These are phyloP conservation scores for Morinoia aosen DNA, from an alignment of 2,888 invertebrate genomes.

Conservation along the genomic window DNA sequence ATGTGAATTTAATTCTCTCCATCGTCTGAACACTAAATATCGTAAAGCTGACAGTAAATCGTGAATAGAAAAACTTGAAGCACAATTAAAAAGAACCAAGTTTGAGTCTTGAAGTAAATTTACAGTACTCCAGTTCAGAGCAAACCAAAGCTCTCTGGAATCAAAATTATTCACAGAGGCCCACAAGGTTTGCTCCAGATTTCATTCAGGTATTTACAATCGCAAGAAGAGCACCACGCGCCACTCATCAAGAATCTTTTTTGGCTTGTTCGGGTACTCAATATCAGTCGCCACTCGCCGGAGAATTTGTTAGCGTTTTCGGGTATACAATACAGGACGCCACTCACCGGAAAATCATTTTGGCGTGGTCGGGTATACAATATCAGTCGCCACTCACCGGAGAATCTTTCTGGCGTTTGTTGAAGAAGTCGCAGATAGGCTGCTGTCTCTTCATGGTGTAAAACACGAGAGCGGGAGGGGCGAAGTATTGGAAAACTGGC, in stretches of 20 bases:
- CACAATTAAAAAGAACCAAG: neutral
- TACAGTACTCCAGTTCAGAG: neutral
- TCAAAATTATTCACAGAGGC: no score
- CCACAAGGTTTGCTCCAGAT: neutral
- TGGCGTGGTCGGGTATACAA: neutral
- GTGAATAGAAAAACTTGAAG: neutral
- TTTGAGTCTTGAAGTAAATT: neutral
- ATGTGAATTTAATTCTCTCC: no score
- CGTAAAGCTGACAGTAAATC: no score
- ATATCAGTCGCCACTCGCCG: neutral
- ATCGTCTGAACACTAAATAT: no score
- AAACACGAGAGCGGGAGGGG: constrained; percentile 30
- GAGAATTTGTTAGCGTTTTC: neutral
- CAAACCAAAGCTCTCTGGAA: neutral
- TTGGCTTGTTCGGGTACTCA: neutral
- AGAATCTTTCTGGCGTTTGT: constrained; percentile 22
- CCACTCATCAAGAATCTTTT: neutral
- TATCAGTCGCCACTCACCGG: neutral
- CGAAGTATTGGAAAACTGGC: constrained; percentile 44
- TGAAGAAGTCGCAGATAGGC: constrained; percentile 42
- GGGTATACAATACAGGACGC: neutral
- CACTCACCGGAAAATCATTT: no score
- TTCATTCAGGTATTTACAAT: neutral
- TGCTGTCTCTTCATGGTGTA: constrained; percentile 44
- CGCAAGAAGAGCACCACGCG: neutral